Evolutionary conservation across 2,797 vertebrate species (phyloP).

Genomic region (Sciaenops ocellatus): DNA sequence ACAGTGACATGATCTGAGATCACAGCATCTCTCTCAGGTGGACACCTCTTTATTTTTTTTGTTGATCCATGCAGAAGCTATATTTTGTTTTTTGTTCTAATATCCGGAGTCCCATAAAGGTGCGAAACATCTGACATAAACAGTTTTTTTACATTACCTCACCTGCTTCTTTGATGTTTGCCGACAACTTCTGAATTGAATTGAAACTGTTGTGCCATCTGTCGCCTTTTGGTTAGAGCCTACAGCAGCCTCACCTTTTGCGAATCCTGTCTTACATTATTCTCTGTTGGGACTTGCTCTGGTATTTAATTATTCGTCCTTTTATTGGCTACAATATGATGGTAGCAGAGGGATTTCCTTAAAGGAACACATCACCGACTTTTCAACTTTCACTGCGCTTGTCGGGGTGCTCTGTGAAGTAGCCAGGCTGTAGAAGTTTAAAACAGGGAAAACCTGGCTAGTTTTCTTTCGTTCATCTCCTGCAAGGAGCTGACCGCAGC

Average conservation of each 20-base stretch:
- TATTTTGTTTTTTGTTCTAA: conserved; percentile 5
- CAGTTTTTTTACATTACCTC: conserved; percentile 26
- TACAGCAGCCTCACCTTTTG: conserved; percentile 59
- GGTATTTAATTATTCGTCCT: conserved; percentile 47
- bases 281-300: conserved; percentile 66
- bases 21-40: not conserved
- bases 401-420: not conserved
- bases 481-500: not conserved
- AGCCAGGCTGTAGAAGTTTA: not conserved
- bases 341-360: conserved; percentile 11
- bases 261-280: conserved; percentile 41
- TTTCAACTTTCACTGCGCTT: conserved; percentile 4
- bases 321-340: conserved; percentile 21
- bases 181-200: conserved; percentile 18
- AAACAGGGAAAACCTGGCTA: not conserved
- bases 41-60: conserved; percentile 8
- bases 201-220: conserved; percentile 46
- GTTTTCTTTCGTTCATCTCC: not conserved
- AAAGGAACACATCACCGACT: conserved; percentile 14
- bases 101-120: not conserved
- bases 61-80: not conserved
- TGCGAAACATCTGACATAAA: conserved; percentile 7
- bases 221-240: conserved; percentile 41
- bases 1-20: not conserved
- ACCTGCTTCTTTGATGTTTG: conserved; percentile 36